Evolutionary conservation across 2,113 vertebrate species (phyloP).

Genomic region (Rhynchomys soricoides): DNA sequence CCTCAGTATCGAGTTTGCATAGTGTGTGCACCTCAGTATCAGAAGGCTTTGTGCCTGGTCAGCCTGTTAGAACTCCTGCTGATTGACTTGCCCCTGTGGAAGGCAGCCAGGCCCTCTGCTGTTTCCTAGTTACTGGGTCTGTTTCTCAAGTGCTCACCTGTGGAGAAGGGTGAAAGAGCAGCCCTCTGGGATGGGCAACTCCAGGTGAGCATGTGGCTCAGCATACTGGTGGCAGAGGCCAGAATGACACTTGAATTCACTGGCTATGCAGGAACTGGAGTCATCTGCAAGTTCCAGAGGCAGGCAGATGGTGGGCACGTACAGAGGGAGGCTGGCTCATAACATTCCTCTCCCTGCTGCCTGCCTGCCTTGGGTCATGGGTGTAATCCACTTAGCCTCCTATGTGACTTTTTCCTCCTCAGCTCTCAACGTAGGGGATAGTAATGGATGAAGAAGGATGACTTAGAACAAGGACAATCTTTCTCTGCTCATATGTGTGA

Average conservation of each 20-base stretch:
- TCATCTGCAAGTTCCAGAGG: neutral
- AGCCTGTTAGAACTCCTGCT: too few relatives aligned
- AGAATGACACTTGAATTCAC: neutral
- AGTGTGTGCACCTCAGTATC: neutral
- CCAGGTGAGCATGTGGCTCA: neutral
- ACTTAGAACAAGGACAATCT: neutral
- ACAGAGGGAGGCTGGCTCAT: neutral
- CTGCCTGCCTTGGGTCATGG: neutral
- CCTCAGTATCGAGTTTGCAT: neutral
- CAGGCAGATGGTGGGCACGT: neutral
- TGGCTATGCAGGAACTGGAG: neutral
- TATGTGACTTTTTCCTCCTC: neutral
- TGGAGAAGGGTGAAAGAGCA: neutral
- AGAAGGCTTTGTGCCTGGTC: neutral
- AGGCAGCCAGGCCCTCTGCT: neutral
- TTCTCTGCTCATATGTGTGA: neutral
- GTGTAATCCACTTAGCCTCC: fast-evolving
- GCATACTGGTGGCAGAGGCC: neutral
- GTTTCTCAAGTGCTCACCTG: neutral
- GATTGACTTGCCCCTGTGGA: neutral
- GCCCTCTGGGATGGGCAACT: fast-evolving
- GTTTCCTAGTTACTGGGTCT: neutral
- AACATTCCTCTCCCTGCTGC: too few relatives aligned
- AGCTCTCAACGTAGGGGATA: neutral
- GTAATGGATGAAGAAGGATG: neutral